Evolutionary conservation across 2,113 vertebrate species (phyloP), one percentile per base, ranked within the genome.

Genomic region (Panthera uncia): DNA sequence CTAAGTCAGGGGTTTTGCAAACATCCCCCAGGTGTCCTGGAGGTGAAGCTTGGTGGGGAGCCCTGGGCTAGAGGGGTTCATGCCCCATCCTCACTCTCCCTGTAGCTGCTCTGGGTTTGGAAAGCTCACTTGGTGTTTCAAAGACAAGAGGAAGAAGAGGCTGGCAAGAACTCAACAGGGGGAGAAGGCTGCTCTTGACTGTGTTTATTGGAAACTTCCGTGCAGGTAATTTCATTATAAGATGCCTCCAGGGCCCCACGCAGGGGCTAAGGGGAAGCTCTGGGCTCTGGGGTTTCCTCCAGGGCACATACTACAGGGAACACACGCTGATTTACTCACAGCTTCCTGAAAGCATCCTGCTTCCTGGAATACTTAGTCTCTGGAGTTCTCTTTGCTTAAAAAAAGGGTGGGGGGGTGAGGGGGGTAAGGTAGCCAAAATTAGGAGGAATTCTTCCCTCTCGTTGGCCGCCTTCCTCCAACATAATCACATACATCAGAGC

Each of bases 351-450:
- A 78, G 48, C 38, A 87, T 21, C 79, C 61, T n/a, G 45, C 68
- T 61, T 82, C 31, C 7, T 87, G 68, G 15, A 86, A 85, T 29
- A 66, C 50, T 68, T 87, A 21, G 84, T 66, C 93, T 89, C 71
- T 52, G 73, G 2, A 71, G 36, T 52, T 84, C 69, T 80, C 19
- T n/a, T 68, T 86, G 82, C n/a, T 74, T 89, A 16, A 61, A 23
- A 0, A 23, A 23, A 23, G 55, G 1, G 0, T 3, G 21, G 57
- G 57, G 57, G 19, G 7, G 45, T 9, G 7, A 8, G 45, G 7
- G 21, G 19, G 57, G 57, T 8, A 21, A 23, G 57, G 57, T 21
- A 50, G 4, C 25, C 81, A 71, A 27, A 55, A 86, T 29, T 1
- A 81, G 69, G 63, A 68, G 33, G 36, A 38, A 65, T 48, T 91